Conservation (phyloP, 2,797 vertebrate genomes). For the Semaprochilodus insignis region DNA sequence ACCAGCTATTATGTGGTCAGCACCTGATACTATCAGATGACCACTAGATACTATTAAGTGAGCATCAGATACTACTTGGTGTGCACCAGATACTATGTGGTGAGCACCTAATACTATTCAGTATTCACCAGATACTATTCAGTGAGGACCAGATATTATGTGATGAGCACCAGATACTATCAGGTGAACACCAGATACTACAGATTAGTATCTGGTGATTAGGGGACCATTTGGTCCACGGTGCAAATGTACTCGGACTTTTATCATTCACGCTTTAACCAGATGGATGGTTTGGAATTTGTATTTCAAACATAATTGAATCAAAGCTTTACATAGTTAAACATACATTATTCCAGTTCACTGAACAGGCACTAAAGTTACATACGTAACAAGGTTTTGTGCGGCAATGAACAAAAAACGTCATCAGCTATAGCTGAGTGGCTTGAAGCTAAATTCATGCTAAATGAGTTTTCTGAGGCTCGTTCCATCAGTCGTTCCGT, state of each 20-base stretch:
- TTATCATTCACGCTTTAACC: neutral
- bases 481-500: neutral
- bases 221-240: neutral
- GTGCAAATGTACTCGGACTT: neutral
- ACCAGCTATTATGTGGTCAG: no score
- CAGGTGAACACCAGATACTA: no score
- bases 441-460: neutral
- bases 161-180: no score
- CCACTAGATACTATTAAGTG: no score
- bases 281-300: neutral
- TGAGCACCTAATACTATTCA: no score
- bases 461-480: neutral
- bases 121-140: no score
- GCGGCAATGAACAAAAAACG: neutral
- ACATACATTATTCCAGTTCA: neutral
- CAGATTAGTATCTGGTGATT: no score
- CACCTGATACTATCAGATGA: no score
- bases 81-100: no score
- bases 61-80: no score
- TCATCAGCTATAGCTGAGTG: neutral
- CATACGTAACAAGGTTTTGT: neutral
- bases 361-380: neutral
- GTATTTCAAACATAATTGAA: no score
- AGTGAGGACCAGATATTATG: no score
- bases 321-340: neutral